Evolutionary conservation across 2,888 invertebrate genomes (phyloP), one percentile per base, ranked within the genome.

Genomic region (Oligia strigilis): DNA sequence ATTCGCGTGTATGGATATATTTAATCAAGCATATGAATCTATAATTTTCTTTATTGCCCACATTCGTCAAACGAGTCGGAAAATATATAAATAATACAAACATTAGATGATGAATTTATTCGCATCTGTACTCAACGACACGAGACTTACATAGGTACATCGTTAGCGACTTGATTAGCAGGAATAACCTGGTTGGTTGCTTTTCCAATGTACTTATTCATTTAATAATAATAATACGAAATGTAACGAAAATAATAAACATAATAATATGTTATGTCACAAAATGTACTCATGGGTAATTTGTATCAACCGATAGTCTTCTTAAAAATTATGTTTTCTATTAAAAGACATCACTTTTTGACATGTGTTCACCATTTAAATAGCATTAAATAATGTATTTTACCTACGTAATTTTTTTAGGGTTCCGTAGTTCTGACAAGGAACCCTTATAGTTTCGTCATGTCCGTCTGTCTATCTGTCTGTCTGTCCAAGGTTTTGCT

Each of bases 21-120:
- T 74, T 65, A 60, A 74, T 78, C 6, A 73, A 49, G 23, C 69
- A 40, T 40, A 74, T 67, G 67, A 78, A 78, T 82, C 46, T 14
- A 72, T 82, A 71, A 76, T 74, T 76, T 78, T 74, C 64, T 74
- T 76, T 77, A 82, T 62, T 76, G 58, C 62, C 40, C 11, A 69
- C 80, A 82, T 82, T 75, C 58, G 49, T 85, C 83, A 77, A 82
- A 49, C 29, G 4, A 74, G 66, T 60, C 82, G 83, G 83, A 60
- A 85, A 81, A 82, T 69, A 66, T 62, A 55, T 76, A 40, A 66
- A 71, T 55, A n/a, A n/a, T 52, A 69, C 55, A 72, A 69, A 58
- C 49, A 84, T 81, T 23, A n/a, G 2, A 71, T 77, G 62, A 75
- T 62, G 58, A 60, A 65, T 74, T 52, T 66, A 49, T 81, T 19